Base-by-base conservation (phyloP, 1,140 invertebrate genomes). In the Chironomus tepperi region DNA sequence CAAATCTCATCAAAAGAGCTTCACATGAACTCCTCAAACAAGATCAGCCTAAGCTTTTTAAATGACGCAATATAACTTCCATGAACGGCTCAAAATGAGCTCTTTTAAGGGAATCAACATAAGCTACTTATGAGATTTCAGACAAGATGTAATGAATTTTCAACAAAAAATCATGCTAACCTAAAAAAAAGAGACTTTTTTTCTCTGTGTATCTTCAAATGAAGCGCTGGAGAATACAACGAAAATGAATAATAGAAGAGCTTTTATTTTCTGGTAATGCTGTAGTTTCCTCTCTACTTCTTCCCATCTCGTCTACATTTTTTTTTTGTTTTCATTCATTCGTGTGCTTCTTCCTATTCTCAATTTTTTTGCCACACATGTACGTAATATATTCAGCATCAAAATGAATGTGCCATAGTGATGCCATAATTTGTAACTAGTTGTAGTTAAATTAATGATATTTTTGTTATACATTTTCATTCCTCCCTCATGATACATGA, bases 371-470 rank as follows among this genome's bases (percentile, higher is more conserved):
- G 16, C 43, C 43, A 47, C 43, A 57, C 47, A n/a, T n/a, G 47
- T 5, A n/a, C 12, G 47, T 57, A 57, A 57, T 57, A 57, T 15
- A 57, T 57, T 57, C n/a, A 57, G 47, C 12, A 5, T 57, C 47
- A n/a, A 15, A 57, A 57, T 57, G 47, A 57, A 57, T 57, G 65
- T 70, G 19, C 65, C 65, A 19, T 70, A 7, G 19, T 70, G 65
- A 70, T 70, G 65, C 16, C 65, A 70, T 70, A 70, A 70, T 70
- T 70, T 70, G 65, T 70, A 70, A 70, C 16, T 70, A 70, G n/a
- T 70, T 70, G 65, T 70, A 70, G 65, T 70, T 70, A 19, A 70
- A 70, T 70, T 70, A 70, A 70, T 70, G 65, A 70, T 70, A 21
- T 19, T 21, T 70, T 21, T n/a, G 12, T 12, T 57, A 57, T 57